phyloP scores from a whole-genome alignment of 2,113 vertebrate species.

The Mesembrinibis cayennensis region DNA sequence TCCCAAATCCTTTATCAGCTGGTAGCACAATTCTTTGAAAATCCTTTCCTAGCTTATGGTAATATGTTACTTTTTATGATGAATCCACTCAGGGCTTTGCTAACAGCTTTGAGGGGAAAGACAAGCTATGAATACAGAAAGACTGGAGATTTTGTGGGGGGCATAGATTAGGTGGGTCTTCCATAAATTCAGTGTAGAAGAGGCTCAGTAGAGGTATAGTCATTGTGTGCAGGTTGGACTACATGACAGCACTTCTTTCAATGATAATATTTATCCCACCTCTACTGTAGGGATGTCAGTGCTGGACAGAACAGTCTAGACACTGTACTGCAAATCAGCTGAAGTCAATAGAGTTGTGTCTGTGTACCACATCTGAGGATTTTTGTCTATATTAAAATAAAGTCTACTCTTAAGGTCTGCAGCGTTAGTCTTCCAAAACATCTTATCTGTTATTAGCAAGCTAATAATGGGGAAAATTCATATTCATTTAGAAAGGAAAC shows the following conservation, averaged over 20 bases:
- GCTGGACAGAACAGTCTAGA: not conserved
- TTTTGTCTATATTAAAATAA: not conserved
- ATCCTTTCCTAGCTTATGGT: slow-evolving; percentile 44
- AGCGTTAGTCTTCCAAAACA: not conserved
- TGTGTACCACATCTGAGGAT: not conserved
- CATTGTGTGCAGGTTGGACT: not conserved
- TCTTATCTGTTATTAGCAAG: not conserved
- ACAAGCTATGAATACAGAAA: not conserved
- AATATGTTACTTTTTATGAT: slow-evolving; percentile 30
- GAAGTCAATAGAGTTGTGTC: not conserved
- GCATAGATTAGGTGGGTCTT: not conserved
- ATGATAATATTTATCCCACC: not conserved
- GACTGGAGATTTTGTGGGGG: not conserved
- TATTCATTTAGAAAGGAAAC: not conserved
- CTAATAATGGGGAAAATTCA: not conserved
- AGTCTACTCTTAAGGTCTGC: not conserved
- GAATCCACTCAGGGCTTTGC: slow-evolving; percentile 38
- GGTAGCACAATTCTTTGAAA: slow-evolving; percentile 59
- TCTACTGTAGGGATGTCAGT: not conserved
- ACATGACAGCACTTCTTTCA: not conserved
- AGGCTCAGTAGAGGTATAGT: not conserved
- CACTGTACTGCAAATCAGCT: not conserved
- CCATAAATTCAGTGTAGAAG: not conserved
- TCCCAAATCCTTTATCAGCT: slow-evolving; percentile 70
- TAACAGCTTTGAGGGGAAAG: not conserved